Evolutionary conservation across 2,888 invertebrate genomes (phyloP).

Genomic region (Eulithis prunata): DNA sequence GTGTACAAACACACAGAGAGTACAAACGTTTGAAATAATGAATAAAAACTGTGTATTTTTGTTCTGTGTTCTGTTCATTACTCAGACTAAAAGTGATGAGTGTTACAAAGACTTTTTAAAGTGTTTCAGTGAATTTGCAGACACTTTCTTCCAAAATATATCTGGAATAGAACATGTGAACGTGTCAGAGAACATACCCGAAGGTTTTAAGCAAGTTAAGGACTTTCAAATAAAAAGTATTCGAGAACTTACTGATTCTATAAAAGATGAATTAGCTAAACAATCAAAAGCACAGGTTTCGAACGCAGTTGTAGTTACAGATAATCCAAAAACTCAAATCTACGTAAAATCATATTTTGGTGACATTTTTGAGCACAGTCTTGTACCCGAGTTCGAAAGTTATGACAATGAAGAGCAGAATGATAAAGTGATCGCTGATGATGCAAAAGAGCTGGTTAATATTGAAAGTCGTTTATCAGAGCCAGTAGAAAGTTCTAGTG

Average conservation of each 20-base stretch:
- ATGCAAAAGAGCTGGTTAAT: background rate
- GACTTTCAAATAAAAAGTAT: slow-evolving; percentile 49
- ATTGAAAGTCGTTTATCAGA: slow-evolving; percentile 3
- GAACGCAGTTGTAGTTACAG: slow-evolving; percentile 43
- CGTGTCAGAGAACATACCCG: slow-evolving; percentile 39
- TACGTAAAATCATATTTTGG: slow-evolving; percentile 56
- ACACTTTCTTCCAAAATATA: slow-evolving; percentile 49
- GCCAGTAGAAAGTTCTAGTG: background rate
- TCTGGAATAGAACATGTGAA: slow-evolving; percentile 42
- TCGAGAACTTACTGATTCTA: slow-evolving; percentile 51
- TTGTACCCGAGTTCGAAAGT: slow-evolving; percentile 30
- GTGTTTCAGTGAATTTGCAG: slow-evolving; percentile 55
- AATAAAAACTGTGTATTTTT: slow-evolving; percentile 48
- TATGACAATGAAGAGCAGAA: slow-evolving; percentile 2
- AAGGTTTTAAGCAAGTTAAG: slow-evolving; percentile 47
- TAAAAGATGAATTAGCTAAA: slow-evolving; percentile 53
- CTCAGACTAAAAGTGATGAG: slow-evolving; percentile 52
- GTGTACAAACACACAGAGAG: slow-evolving; percentile 56
- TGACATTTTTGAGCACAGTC: slow-evolving; percentile 44
- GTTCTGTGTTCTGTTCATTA: slow-evolving; percentile 45
- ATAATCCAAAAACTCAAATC: slow-evolving; percentile 58
- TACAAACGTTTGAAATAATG: slow-evolving; percentile 58
- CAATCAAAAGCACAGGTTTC: slow-evolving; percentile 34
- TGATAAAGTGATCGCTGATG: background rate
- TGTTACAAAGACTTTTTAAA: slow-evolving; percentile 56